These are phyloP conservation scores for Steatornis caripensis DNA, from an alignment of 2,113 vertebrate species.

Conservation along the genomic window DNA sequence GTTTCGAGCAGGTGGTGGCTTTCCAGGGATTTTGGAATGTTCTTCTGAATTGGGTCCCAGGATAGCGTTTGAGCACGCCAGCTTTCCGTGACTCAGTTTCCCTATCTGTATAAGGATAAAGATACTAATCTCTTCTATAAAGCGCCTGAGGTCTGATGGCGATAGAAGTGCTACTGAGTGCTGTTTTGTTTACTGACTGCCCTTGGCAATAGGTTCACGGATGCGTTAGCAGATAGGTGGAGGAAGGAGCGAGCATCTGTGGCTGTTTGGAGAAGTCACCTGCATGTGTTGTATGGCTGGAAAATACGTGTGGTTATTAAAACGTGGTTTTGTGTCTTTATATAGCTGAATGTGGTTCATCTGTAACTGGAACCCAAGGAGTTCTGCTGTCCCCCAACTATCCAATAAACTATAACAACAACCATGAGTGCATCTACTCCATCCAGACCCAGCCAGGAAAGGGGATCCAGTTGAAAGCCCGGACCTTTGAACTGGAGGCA, in stretches of 20 bases:
- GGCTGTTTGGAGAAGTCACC: background rate
- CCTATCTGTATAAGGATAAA: background rate
- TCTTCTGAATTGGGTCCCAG: background rate
- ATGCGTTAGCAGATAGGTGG: background rate
- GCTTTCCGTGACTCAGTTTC: background rate
- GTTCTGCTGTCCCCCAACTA: conserved; percentile 97
- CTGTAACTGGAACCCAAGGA: conserved; percentile 93
- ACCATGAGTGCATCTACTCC: conserved; percentile 98
- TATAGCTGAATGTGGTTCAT: conserved; percentile 95
- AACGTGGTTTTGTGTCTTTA: conserved; percentile 26
- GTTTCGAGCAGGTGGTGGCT: background rate
- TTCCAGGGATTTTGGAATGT: background rate
- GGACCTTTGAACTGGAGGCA: conserved; percentile 87
- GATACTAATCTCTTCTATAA: background rate
- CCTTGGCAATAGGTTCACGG: background rate
- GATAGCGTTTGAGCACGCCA: background rate
- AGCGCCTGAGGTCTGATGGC: background rate
- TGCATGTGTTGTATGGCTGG: background rate
- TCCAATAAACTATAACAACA: conserved; percentile 92
- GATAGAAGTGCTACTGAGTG: background rate
- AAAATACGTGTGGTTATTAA: background rate
- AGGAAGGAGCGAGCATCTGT: background rate
- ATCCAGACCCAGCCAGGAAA: conserved; percentile 97
- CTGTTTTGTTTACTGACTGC: background rate
- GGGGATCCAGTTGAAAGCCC: conserved; percentile 91